phyloP scores from a whole-genome alignment of 2,797 vertebrate genomes.

The Spinus pinus region DNA sequence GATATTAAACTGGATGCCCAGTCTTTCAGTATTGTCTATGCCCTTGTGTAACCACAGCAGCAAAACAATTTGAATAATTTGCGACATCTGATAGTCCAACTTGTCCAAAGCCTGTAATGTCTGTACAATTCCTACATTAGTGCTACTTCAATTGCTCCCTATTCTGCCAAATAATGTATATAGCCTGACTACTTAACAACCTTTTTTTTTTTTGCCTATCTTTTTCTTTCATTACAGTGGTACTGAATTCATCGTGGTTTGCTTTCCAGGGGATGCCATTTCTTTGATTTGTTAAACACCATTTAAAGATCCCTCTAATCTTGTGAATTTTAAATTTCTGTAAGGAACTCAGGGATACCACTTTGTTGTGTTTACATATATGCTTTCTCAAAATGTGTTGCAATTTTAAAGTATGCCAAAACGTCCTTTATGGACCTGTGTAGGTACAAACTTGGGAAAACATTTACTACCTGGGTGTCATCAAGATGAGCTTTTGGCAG shows the following conservation, averaged over 20 bases:
- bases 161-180: constrained; percentile 2
- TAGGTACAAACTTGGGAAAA: background rate
- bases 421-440: background rate
- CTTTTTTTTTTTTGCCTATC: background rate
- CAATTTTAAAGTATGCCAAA: background rate
- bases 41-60: background rate
- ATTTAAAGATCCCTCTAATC: background rate
- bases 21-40: background rate
- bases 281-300: background rate
- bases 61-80: constrained; percentile 24
- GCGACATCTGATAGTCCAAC: constrained; percentile 37
- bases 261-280: background rate
- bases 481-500: background rate
- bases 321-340: background rate
- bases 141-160: constrained; percentile 21
- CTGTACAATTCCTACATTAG: constrained; percentile 35
- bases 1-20: background rate
- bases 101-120: constrained; percentile 36
- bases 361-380: background rate
- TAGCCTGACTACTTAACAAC: background rate
- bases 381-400: background rate
- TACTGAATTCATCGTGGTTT: background rate
- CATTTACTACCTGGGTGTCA: background rate
- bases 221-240: background rate
- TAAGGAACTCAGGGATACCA: background rate